Evolutionary conservation across 2,797 vertebrate species (phyloP).

Genomic region (Dicrostonyx torquatus): DNA sequence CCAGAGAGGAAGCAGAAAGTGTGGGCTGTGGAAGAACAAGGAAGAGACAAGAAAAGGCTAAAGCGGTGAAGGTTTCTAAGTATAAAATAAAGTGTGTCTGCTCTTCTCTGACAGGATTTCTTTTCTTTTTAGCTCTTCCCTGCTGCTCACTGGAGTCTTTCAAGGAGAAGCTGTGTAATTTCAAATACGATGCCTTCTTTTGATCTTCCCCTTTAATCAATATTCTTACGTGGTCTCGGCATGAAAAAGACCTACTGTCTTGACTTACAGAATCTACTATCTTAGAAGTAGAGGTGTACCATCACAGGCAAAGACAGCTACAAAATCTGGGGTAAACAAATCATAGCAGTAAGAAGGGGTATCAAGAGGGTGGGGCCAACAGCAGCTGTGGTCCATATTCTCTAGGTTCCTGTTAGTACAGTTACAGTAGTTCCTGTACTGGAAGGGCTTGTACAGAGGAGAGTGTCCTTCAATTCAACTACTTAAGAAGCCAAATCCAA

Average conservation of each 20-base stretch:
- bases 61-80: not conserved
- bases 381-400: fast-evolving
- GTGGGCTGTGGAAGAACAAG: not conserved
- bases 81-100: not conserved
- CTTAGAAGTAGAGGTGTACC: not conserved
- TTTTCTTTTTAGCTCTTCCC: not conserved
- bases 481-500: not conserved
- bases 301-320: not conserved
- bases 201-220: conserved; percentile 60
- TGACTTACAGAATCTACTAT: not conserved
- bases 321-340: not conserved
- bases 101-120: conserved; percentile 19
- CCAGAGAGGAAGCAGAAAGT: not conserved
- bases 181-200: conserved; percentile 52
- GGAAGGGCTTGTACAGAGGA: not conserved
- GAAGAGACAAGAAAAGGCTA: not conserved
- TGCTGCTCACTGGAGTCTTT: conserved; percentile 50
- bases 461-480: not conserved
- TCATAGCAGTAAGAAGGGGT: not conserved
- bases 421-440: too few species aligned
- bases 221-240: conserved; percentile 50
- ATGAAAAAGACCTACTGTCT: conserved; percentile 21
- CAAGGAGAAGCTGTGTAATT: conserved; percentile 33
- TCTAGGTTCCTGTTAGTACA: not conserved
- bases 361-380: fast-evolving